Percentiles rank a stretch among this genome's conserved stretches.
These are phyloP conservation scores for Gallinago nigripennis DNA, from an alignment of 2,797 vertebrate species.

Conservation along the genomic window DNA sequence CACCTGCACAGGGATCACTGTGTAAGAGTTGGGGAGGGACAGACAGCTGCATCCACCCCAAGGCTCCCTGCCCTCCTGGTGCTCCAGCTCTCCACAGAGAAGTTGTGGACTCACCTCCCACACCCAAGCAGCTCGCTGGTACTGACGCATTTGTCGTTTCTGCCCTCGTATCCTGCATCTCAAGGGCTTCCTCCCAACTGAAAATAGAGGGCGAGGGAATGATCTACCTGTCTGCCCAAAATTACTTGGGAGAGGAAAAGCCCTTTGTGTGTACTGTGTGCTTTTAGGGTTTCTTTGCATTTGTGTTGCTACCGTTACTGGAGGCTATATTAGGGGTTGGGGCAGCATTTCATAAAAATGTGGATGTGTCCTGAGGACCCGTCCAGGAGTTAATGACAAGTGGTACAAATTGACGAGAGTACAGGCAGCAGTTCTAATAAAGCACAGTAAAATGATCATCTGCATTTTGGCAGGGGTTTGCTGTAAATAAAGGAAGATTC, in stretches of 20 bases:
- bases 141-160: not conserved
- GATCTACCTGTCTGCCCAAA: not conserved
- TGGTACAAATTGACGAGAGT: not conserved
- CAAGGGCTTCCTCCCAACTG: not conserved
- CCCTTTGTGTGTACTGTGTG: not conserved
- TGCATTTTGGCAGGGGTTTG: not conserved
- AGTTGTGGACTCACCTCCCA: not conserved
- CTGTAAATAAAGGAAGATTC: not conserved
- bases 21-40: not conserved
- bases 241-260: not conserved
- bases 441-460: not conserved
- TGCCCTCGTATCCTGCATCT: not conserved
- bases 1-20: fast-evolving
- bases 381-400: not conserved
- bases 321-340: not conserved
- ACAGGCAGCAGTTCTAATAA: not conserved
- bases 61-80: not conserved
- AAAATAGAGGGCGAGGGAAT: not conserved
- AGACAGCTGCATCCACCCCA: not conserved
- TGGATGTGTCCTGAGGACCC: not conserved
- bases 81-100: not conserved
- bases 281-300: not conserved
- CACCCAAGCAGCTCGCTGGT: not conserved
- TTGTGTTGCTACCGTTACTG: not conserved
- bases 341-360: not conserved